Evolutionary conservation across 2,113 vertebrate species (phyloP).

Genomic region (Vombatus ursinus): DNA sequence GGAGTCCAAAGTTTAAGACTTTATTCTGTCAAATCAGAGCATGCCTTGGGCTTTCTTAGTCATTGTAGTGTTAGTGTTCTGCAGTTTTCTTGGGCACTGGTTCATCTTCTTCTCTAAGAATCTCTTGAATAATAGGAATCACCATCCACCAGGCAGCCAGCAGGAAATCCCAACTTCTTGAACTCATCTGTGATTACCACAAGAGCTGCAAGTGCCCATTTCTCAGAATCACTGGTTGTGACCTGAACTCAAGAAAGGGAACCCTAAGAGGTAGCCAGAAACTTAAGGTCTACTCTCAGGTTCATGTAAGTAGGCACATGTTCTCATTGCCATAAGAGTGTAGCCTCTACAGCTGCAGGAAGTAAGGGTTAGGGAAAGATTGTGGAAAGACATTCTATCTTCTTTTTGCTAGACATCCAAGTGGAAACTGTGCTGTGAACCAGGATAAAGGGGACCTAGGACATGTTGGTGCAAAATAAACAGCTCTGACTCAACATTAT

Average conservation of each 20-base stretch:
- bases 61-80: neutral
- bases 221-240: neutral
- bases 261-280: neutral
- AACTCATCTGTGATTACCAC: neutral
- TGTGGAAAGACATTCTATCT: neutral
- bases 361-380: neutral
- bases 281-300: neutral
- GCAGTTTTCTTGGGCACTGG: neutral
- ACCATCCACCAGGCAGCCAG: neutral
- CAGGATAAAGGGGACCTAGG: neutral
- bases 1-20: neutral
- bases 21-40: neutral
- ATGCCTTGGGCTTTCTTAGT: neutral
- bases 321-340: neutral
- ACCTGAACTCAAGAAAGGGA: neutral
- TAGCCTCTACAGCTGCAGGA: neutral
- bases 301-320: neutral
- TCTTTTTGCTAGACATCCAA: neutral
- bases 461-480: neutral
- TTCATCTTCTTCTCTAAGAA: neutral
- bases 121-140: neutral
- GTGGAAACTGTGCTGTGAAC: neutral
- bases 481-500: neutral
- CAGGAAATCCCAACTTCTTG: neutral
- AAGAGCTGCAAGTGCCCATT: neutral